A percentile compares a stretch with the other conserved stretches of the same genome.
Conservation (phyloP, 2,797 vertebrate species). For the Anguilla obscura region DNA sequence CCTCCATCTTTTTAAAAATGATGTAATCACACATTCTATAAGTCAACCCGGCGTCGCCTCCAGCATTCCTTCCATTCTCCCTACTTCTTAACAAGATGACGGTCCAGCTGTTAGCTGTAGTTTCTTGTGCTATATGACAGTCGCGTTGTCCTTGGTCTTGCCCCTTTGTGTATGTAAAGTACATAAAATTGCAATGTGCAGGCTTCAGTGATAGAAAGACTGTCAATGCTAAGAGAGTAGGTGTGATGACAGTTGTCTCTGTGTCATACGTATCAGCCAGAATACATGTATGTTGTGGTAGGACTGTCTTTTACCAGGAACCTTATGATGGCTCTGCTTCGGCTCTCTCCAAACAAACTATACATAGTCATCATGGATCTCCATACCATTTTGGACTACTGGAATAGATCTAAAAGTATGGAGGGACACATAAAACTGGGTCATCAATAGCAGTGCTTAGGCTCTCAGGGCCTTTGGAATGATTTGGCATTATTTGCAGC, state of each 20-base stretch:
- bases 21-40: not conserved
- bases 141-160: not conserved
- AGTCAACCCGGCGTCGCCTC: not conserved
- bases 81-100: not conserved
- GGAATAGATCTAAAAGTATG: not conserved
- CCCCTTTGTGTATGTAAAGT: not conserved
- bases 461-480: not conserved
- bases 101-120: not conserved
- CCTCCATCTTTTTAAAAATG: not conserved
- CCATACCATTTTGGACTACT: not conserved
- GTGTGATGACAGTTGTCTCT: not conserved
- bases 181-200: not conserved
- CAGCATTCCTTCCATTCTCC: not conserved
- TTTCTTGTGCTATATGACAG: not conserved
- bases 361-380: not conserved
- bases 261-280: not conserved
- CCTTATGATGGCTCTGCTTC: not conserved
- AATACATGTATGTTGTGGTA: not conserved
- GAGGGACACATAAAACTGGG: not conserved
- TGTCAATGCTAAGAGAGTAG: not conserved
- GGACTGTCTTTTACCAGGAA: not conserved
- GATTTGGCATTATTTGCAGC: not conserved
- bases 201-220: not conserved
- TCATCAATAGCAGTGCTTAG: not conserved
- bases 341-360: not conserved